Base-by-base conservation (phyloP, 2,888 invertebrate genomes). In the Drosophila mettleri region DNA sequence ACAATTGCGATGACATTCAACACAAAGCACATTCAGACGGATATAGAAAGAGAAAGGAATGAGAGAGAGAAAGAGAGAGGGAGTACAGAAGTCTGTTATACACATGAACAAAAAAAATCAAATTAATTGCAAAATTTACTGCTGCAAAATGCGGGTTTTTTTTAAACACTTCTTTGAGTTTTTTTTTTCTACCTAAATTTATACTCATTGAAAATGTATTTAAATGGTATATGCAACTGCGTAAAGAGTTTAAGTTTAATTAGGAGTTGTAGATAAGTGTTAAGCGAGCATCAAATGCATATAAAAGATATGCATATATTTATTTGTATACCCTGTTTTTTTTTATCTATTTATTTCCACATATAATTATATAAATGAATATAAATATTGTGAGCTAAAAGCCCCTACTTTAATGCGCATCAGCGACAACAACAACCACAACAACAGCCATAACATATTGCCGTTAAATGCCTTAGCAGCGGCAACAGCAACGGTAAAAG, bases 1-100 rank as follows among this genome's bases (percentile, higher is more conserved):
- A 62, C 75, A 72, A 78, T 70, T 81, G 52, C 41, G 78, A 72
- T 83, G 82, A 83, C 82, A 83, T 83, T 80, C 72, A 80, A 59
- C 60, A 39, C 48, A 69, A 43, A 45, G 22, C 24, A 43, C 16
- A 53, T 24, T 20, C 14, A 38, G 36, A 16, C 14, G 18, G n/a
- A 10, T 24, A 29, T 16, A n/a, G 27, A 12, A 14, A 2, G 18
- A 24, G 18, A 10, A n/a, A 36, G 10, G 22, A 2, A 10, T 18
- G 12, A 7, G 20, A 8, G 33, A n/a, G 10, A 5, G 41, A 18
- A 14, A 12, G 27, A 4, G 18, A 9, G 1, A 3, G 14, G 27
- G 10, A 4, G 24, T n/a, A 24, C 16, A 6, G 20, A 9, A 33
- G 33, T 33, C 29, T 48, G 48, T 48, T 48, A 41, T 41, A 55